Conservation (phyloP, 2,888 invertebrate genomes). For the Synergus japonicus region DNA sequence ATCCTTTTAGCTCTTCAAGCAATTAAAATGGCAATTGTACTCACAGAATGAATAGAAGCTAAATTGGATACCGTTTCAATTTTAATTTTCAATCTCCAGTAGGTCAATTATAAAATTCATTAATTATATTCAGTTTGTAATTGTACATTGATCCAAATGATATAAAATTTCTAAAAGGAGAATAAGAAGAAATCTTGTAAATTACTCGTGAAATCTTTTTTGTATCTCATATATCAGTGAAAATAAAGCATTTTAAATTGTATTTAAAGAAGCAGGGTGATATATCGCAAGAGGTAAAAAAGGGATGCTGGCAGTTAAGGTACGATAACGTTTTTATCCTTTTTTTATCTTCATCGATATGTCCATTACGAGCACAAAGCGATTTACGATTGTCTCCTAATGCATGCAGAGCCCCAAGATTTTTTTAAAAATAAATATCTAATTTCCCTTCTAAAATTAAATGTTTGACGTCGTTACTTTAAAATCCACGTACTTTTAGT, state of each 20-base stretch:
- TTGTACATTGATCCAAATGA: too few relatives aligned
- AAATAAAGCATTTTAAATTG: neutral
- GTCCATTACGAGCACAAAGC: neutral
- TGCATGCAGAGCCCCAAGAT: too few relatives aligned
- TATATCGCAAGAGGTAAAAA: neutral
- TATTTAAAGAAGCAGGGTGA: neutral
- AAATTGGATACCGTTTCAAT: neutral
- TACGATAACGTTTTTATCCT: too few relatives aligned
- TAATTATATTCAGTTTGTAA: too few relatives aligned
- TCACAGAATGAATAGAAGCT: neutral
- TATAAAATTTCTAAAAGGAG: too few relatives aligned
- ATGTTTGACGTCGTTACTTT: neutral
- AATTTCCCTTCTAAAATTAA: neutral
- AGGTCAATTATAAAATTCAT: too few relatives aligned
- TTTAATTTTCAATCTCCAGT: too few relatives aligned
- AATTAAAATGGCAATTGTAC: neutral
- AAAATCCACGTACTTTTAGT: neutral
- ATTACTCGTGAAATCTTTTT: too few relatives aligned
- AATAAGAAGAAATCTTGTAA: too few relatives aligned
- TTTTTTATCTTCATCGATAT: neutral
- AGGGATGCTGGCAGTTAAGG: neutral
- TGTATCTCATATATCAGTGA: neutral
- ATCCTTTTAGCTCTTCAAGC: constrained; percentile 1
- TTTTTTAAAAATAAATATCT: neutral
- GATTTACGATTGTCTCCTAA: neutral